These are phyloP conservation scores for Rugalucina vietnamica DNA, from an alignment of 2,888 invertebrate species.

Conservation along the genomic window DNA sequence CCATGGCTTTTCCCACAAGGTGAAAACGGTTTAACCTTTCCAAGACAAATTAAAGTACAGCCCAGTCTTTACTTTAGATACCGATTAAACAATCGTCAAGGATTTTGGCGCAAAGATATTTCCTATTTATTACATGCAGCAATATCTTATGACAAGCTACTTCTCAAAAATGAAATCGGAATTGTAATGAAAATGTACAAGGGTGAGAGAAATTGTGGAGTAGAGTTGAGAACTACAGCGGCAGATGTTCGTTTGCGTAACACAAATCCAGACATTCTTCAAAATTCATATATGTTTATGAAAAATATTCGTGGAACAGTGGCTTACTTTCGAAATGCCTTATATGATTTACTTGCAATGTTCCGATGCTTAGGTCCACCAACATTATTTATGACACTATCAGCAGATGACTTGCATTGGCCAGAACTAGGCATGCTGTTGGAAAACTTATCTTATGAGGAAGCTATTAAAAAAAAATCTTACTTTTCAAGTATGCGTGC, in stretches of 20 bases:
- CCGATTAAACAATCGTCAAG: background rate
- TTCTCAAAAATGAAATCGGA: background rate
- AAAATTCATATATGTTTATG: slow-evolving; percentile 33
- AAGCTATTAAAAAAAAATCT: slow-evolving; percentile 15
- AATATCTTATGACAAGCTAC: background rate
- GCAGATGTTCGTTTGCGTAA: background rate
- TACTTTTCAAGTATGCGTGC: slow-evolving; percentile 13
- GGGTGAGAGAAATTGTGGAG: background rate
- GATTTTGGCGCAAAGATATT: slow-evolving; percentile 16
- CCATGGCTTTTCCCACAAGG: slow-evolving; percentile 21
- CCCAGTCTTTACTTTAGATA: background rate
- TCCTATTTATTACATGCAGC: slow-evolving; percentile 23
- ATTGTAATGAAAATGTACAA: slow-evolving; percentile 16
- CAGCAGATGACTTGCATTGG: slow-evolving; percentile 22
- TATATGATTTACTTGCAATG: slow-evolving; percentile 22
- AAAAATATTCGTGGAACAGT: slow-evolving; percentile 29
- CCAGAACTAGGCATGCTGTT: slow-evolving; percentile 39
- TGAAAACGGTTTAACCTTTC: background rate
- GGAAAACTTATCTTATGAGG: slow-evolving; percentile 24
- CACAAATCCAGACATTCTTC: slow-evolving; percentile 1
- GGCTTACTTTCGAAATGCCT: slow-evolving; percentile 23
- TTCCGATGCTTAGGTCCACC: slow-evolving; percentile 19
- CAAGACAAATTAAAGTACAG: background rate
- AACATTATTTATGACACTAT: slow-evolving; percentile 18
- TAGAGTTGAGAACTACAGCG: background rate